Conservation (phyloP, 2,797 vertebrate species). For the Heliangelus exortis region DNA sequence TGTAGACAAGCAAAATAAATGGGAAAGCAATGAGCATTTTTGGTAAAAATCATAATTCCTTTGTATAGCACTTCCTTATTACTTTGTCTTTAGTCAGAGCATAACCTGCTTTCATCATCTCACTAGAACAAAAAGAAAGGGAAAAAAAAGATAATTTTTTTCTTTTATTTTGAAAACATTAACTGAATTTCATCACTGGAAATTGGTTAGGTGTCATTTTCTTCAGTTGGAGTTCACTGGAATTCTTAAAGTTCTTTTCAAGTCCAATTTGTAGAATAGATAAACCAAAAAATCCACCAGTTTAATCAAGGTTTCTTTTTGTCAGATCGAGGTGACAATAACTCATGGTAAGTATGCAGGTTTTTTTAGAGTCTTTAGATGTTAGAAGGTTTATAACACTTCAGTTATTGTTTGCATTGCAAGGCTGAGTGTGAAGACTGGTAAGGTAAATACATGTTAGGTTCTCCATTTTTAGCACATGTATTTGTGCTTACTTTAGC, state of each 20-base stretch:
- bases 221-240: not conserved
- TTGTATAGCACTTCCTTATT: not conserved
- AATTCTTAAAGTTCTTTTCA: not conserved
- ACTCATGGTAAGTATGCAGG: not conserved
- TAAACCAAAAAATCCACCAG: not conserved
- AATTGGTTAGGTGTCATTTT: not conserved
- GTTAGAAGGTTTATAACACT: not conserved
- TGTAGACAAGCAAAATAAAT: not conserved
- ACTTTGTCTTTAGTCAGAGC: not conserved
- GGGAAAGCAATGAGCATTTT: not conserved
- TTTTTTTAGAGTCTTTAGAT: not conserved
- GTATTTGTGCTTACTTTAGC: not conserved
- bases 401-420: not conserved
- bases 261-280: not conserved
- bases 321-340: not conserved
- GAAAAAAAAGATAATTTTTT: not conserved
- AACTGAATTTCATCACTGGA: not conserved
- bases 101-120: not conserved
- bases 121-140: not conserved
- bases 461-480: not conserved
- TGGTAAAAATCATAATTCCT: not conserved
- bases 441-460: not conserved
- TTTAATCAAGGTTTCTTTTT: not conserved
- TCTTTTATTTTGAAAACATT: not conserved
- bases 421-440: not conserved